These are phyloP conservation scores for Galerucella pusilla DNA, from an alignment of 2,888 invertebrate species.

Conservation along the genomic window DNA sequence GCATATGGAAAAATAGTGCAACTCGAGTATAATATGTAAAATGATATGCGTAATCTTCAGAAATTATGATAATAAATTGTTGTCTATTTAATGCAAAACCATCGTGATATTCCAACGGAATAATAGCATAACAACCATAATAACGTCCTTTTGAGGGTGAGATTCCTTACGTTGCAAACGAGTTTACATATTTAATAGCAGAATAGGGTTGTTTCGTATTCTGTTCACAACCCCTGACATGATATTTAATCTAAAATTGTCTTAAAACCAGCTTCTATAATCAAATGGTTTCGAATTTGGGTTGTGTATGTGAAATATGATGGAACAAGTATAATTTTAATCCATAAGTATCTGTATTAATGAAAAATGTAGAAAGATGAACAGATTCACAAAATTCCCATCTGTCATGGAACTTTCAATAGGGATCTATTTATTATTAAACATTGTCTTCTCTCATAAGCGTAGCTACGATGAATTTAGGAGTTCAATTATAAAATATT, in stretches of 20 bases:
- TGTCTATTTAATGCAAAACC: background rate
- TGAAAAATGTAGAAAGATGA: too few species aligned
- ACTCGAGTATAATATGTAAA: background rate
- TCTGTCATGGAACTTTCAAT: too few species aligned
- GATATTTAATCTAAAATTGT: conserved; percentile 3
- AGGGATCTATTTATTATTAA: too few species aligned
- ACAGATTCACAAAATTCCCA: too few species aligned
- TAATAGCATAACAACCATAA: conserved; percentile 33
- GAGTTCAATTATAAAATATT: too few species aligned
- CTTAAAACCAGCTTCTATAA: background rate
- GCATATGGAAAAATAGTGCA: too few species aligned
- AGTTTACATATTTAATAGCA: conserved; percentile 31
- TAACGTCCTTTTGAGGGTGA: conserved; percentile 27
- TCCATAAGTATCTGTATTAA: too few species aligned
- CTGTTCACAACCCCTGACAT: conserved; percentile 11
- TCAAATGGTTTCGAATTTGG: background rate
- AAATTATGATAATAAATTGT: conserved; percentile 11
- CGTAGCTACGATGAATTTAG: too few species aligned
- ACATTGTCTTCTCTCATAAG: too few species aligned
- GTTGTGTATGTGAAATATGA: too few species aligned
- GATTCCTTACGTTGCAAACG: conserved; percentile 34
- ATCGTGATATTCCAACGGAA: conserved; percentile 23
- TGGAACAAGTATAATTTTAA: too few species aligned
- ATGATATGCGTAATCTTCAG: background rate
- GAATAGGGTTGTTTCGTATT: conserved; percentile 8